These are phyloP conservation scores for Murina feae DNA, from an alignment of 2,113 vertebrate species.

Conservation along the genomic window DNA sequence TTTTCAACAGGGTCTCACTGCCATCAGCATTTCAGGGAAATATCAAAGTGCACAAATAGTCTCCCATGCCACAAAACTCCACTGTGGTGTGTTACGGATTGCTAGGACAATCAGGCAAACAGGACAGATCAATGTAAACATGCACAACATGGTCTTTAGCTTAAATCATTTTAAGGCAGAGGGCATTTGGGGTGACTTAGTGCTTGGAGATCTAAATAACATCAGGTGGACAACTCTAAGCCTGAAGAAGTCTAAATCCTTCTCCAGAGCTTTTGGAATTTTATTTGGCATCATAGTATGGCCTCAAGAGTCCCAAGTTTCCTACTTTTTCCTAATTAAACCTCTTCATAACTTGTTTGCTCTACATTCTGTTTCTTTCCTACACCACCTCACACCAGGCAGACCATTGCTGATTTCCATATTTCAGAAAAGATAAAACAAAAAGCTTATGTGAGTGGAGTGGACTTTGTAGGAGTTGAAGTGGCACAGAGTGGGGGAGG, in stretches of 20 bases:
- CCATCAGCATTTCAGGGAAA: background rate
- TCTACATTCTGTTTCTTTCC: background rate
- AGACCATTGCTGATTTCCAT: background rate
- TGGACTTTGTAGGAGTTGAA: background rate
- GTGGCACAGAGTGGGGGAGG: accelerated
- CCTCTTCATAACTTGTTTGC: background rate
- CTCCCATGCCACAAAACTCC: background rate
- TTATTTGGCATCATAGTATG: background rate
- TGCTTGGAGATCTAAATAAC: background rate
- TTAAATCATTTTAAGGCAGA: background rate
- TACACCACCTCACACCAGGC: background rate
- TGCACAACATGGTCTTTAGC: background rate
- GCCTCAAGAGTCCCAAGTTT: background rate
- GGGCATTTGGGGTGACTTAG: background rate
- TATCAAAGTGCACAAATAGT: background rate
- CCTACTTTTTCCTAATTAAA: background rate
- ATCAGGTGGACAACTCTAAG: background rate
- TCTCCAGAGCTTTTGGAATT: background rate
- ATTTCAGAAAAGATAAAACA: background rate
- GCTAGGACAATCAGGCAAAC: background rate
- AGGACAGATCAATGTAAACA: background rate
- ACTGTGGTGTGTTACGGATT: background rate
- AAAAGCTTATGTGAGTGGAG: background rate
- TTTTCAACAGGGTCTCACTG: background rate
- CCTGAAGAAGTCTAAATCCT: background rate